These are phyloP conservation scores for Nyctibius bracteatus DNA, from an alignment of 2,113 vertebrate species.

Conservation along the genomic window DNA sequence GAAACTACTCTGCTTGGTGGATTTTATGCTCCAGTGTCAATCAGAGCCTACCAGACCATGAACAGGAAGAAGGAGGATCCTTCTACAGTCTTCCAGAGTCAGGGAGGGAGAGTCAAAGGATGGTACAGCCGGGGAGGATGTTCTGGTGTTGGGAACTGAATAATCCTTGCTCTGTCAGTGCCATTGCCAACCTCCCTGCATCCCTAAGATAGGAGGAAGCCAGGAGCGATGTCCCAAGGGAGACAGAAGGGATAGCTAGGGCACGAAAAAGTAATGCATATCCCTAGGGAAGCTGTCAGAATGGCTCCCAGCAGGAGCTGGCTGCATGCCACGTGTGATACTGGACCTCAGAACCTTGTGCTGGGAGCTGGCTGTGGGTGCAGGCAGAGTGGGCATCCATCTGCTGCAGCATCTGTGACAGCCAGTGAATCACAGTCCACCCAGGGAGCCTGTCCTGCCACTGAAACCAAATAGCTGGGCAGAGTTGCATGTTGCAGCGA, in stretches of 20 bases:
- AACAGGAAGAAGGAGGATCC: background rate
- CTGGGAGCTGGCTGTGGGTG: background rate
- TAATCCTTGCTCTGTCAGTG: background rate
- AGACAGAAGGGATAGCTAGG: background rate
- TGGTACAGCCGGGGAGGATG: background rate
- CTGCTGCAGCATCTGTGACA: background rate
- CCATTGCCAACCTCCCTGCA: background rate
- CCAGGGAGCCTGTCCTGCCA: fast-evolving
- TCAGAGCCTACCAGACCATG: background rate
- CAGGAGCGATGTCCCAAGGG: background rate
- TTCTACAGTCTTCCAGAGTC: background rate
- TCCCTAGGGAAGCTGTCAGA: background rate
- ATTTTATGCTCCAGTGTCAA: background rate
- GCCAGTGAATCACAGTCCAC: background rate
- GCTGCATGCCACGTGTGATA: background rate
- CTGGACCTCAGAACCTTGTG: background rate
- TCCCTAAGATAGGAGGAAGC: background rate
- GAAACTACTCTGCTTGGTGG: background rate
- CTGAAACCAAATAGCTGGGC: background rate
- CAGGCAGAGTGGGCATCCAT: background rate
- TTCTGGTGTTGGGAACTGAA: background rate
- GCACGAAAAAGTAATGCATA: background rate
- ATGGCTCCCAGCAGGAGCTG: background rate
- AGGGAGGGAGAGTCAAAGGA: background rate
- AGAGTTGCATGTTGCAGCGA: background rate